These are phyloP conservation scores for Paramuricea clavata DNA, from an alignment of 92 coral and sea anemone genomes.

Conservation along the genomic window DNA sequence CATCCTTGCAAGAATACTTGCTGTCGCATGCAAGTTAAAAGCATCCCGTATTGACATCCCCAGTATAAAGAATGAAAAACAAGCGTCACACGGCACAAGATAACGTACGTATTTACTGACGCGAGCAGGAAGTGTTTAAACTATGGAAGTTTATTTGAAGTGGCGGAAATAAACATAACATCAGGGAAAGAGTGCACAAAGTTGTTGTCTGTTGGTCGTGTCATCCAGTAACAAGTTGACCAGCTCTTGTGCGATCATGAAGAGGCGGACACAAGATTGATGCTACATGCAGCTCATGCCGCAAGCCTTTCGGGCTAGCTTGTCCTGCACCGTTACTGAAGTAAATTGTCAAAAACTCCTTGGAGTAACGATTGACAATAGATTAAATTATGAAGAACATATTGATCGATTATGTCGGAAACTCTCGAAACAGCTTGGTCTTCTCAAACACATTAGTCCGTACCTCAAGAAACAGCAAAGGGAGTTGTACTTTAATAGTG, in stretches of 20 bases:
- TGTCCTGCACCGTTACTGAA: no score
- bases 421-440: no score
- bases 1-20: conserved; percentile 32
- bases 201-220: conserved; percentile 9
- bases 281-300: no score
- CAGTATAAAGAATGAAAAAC: conserved; percentile 25
- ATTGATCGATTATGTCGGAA: no score
- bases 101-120: conserved; percentile 32
- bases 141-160: conserved; percentile 36
- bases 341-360: no score
- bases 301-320: no score
- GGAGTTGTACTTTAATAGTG: no score
- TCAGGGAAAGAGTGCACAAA: conserved; percentile 30
- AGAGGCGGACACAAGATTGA: conserved; percentile 48
- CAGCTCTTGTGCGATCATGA: conserved; percentile 42
- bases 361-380: no score
- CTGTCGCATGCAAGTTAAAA: conserved; percentile 35
- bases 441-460: no score
- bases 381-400: no score
- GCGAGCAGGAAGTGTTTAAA: conserved; percentile 36
- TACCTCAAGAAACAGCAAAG: no score
- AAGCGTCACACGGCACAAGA: conserved; percentile 37
- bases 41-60: conserved; percentile 58
- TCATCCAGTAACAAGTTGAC: conserved; percentile 25
- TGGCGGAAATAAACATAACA: conserved; percentile 33